Evolutionary conservation across 2,797 vertebrate species (phyloP).

Genomic region (Enteromius paludinosus): DNA sequence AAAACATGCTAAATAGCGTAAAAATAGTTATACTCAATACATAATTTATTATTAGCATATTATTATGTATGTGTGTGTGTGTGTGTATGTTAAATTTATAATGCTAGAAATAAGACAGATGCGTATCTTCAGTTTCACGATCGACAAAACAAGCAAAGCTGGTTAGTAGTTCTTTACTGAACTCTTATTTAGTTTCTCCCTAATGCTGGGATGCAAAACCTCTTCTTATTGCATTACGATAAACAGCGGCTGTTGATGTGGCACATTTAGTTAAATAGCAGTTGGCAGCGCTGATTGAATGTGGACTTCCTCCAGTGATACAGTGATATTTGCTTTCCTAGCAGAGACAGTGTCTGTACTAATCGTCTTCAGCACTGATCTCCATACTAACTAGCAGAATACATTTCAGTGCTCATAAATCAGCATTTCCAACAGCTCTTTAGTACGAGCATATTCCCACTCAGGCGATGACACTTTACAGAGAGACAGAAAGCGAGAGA

Average conservation of each 20-base stretch:
- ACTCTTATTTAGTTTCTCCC: neutral
- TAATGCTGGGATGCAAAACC: neutral
- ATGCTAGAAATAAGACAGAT: neutral
- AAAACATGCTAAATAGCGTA: neutral
- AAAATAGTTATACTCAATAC: neutral
- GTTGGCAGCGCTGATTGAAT: constrained; percentile 33
- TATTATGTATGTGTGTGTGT: neutral
- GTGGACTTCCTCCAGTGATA: constrained; percentile 55
- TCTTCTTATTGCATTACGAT: constrained; percentile 11
- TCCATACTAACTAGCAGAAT: constrained; percentile 63
- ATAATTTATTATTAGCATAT: too few relatives aligned
- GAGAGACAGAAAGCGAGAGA: constrained; percentile 3
- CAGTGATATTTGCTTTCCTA: constrained; percentile 53
- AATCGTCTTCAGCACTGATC: constrained; percentile 60
- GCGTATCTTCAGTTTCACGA: neutral
- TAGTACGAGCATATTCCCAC: constrained; percentile 57
- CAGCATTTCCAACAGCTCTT: constrained; percentile 55
- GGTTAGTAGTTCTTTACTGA: neutral
- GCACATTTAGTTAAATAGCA: constrained; percentile 20
- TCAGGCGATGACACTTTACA: constrained; percentile 44
- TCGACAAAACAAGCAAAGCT: neutral
- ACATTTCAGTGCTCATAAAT: constrained; percentile 64
- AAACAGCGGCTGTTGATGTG: constrained; percentile 13
- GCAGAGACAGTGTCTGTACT: constrained; percentile 55
- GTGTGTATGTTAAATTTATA: neutral